A percentile compares a stretch with the other conserved stretches of the same genome.
Evolutionary conservation across 2,797 vertebrate genomes (phyloP).

Genomic region (Falco novaeseelandiae): DNA sequence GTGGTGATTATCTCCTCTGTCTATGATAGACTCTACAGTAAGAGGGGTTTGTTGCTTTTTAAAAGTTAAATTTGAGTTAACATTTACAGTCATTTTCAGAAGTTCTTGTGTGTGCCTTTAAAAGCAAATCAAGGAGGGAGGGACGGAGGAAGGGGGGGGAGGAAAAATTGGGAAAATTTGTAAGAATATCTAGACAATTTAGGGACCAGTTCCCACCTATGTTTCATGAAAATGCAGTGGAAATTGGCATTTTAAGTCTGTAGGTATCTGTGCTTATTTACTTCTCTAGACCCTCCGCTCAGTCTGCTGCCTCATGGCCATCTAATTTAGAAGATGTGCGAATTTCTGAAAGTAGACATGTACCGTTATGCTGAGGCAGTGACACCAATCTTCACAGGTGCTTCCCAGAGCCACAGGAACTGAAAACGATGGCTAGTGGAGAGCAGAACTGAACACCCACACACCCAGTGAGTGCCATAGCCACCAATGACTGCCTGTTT

Average conservation of each 20-base stretch:
- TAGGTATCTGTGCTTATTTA: not conserved
- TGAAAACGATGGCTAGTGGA: not conserved
- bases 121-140: not conserved
- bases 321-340: not conserved
- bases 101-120: not conserved
- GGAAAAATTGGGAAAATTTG: too few relatives aligned
- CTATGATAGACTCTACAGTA: constrained; percentile 18
- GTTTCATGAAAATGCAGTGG: not conserved
- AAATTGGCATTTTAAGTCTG: not conserved
- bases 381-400: not conserved
- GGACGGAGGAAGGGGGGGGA: not conserved
- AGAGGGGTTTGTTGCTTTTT: not conserved
- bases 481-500: not conserved
- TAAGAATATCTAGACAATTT: too few relatives aligned
- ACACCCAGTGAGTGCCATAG: not conserved
- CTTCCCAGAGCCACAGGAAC: not conserved
- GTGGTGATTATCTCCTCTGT: not conserved
- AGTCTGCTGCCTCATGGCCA: not conserved
- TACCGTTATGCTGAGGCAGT: not conserved
- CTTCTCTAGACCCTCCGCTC: not conserved
- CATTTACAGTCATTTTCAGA: not conserved
- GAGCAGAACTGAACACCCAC: not conserved
- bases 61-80: constrained; percentile 32
- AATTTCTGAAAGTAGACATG: not conserved
- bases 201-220: not conserved